Conservation (phyloP, 2,888 invertebrate species). For the Nymphalis urticae region DNA sequence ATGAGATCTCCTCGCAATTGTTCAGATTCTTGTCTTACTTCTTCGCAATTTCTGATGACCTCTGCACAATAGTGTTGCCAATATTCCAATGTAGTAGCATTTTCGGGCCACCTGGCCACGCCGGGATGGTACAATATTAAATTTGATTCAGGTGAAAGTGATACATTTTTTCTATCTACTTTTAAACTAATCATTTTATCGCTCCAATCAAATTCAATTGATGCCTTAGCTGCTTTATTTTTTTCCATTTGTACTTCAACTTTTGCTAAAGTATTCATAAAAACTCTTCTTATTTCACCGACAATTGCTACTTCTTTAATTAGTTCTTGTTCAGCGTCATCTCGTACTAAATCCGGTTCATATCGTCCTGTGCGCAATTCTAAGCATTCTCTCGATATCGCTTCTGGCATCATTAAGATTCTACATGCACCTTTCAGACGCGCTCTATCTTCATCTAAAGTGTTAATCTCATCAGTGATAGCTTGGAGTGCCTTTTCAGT, state of each 20-base stretch:
- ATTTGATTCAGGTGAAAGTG: slow-evolving; percentile 84
- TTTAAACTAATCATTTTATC: slow-evolving; percentile 90
- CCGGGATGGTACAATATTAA: slow-evolving; percentile 89
- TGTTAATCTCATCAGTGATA: slow-evolving; percentile 84
- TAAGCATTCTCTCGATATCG: slow-evolving; percentile 87
- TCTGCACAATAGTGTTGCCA: slow-evolving; percentile 92
- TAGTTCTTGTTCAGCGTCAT: slow-evolving; percentile 90
- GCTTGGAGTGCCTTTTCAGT: slow-evolving; percentile 83
- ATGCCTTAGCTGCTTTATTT: slow-evolving; percentile 88
- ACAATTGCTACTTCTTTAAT: slow-evolving; percentile 89
- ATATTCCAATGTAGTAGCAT: slow-evolving; percentile 84
- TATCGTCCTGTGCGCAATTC: slow-evolving; percentile 85
- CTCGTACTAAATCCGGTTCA: slow-evolving; percentile 89
- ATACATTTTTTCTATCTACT: slow-evolving; percentile 85
- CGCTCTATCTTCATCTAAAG: slow-evolving; percentile 83
- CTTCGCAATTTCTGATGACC: slow-evolving; percentile 87
- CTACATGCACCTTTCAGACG: slow-evolving; percentile 85
- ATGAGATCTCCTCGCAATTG: slow-evolving; percentile 85
- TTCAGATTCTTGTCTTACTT: slow-evolving; percentile 86
- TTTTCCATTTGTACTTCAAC: slow-evolving; percentile 86
- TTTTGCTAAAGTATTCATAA: slow-evolving; percentile 83
- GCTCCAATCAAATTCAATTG: slow-evolving; percentile 93
- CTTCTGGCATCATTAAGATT: slow-evolving; percentile 86
- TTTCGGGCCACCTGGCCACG: slow-evolving; percentile 89
- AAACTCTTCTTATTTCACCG: slow-evolving; percentile 84